Percentiles rank a stretch among this genome's conserved stretches.
Conservation (phyloP, 92 coral and sea anemone species). For the Metridium senile region DNA sequence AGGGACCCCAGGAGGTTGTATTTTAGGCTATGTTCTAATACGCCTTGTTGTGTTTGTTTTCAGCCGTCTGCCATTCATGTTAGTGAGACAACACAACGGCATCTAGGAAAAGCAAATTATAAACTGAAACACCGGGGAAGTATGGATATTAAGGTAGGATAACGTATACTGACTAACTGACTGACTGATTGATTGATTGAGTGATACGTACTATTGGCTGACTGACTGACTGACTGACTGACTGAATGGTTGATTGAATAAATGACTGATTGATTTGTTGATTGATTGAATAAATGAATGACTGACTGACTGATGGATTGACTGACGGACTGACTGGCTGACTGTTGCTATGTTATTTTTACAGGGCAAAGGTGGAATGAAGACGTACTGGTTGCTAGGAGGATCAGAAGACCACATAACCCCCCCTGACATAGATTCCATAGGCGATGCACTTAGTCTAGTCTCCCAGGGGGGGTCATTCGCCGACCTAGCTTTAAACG, state of each 20-base stretch:
- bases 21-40: not conserved
- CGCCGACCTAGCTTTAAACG: not conserved
- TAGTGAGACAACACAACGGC: slow-evolving; percentile 64
- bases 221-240: not conserved
- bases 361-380: slow-evolving; percentile 92
- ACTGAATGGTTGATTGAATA: not conserved
- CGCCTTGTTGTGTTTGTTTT: not conserved
- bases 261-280: not conserved
- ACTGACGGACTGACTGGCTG: not conserved
- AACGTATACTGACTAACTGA: not conserved
- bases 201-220: no score
- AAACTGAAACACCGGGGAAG: slow-evolving; percentile 75
- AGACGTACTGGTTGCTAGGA: slow-evolving; percentile 83
- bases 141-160: slow-evolving; percentile 75
- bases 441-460: slow-evolving; percentile 19
- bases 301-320: not conserved
- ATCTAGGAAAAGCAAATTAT: slow-evolving; percentile 58
- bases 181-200: not conserved
- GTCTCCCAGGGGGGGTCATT: not conserved
- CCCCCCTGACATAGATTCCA: slow-evolving; percentile 12
- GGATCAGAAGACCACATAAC: slow-evolving; percentile 13
- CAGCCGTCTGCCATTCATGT: slow-evolving; percentile 79
- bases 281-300: no score
- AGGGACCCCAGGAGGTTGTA: no score
- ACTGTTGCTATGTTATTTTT: not conserved